These are phyloP conservation scores for Pilophorus perplexus DNA, from an alignment of 2,888 invertebrate species.

Conservation along the genomic window DNA sequence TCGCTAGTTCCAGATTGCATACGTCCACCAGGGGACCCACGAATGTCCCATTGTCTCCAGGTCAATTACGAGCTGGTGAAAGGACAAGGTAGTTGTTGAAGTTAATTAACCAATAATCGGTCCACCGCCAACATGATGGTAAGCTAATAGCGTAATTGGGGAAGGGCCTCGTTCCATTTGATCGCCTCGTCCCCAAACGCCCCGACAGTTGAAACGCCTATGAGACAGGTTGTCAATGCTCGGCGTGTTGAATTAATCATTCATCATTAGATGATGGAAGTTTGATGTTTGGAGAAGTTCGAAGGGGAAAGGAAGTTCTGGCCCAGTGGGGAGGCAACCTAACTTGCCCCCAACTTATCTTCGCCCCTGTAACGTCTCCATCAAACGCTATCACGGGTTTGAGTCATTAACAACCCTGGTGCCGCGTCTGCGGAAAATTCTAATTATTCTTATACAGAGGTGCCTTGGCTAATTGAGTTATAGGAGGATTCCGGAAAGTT, in stretches of 20 bases:
- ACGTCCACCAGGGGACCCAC: too few relatives aligned
- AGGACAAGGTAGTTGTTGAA: slow-evolving; percentile 13
- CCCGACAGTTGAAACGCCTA: slow-evolving; percentile 4
- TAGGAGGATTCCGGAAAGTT: too few relatives aligned
- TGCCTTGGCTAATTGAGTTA: too few relatives aligned
- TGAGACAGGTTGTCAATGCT: slow-evolving; percentile 36
- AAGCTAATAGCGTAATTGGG: slow-evolving; percentile 33
- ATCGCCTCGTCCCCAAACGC: background rate
- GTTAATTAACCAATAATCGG: slow-evolving; percentile 30
- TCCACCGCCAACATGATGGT: slow-evolving; percentile 3
- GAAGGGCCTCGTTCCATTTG: background rate
- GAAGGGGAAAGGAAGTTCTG: background rate
- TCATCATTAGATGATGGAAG: slow-evolving; percentile 34
- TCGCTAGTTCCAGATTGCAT: too few relatives aligned
- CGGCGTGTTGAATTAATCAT: slow-evolving; percentile 32
- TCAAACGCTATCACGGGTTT: slow-evolving; percentile 20
- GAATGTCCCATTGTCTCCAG: slow-evolving; percentile 10
- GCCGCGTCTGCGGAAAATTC: background rate
- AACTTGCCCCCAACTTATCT: slow-evolving; percentile 10
- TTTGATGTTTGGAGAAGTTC: slow-evolving; percentile 19
- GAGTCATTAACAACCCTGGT: slow-evolving; percentile 15
- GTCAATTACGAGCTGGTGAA: slow-evolving; percentile 19
- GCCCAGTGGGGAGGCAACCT: background rate
- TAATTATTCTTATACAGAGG: too few relatives aligned
- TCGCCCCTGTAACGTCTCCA: slow-evolving; percentile 16